These are phyloP conservation scores for Zaprionus ornatus DNA, from an alignment of 1,140 invertebrate genomes.

Conservation along the genomic window DNA sequence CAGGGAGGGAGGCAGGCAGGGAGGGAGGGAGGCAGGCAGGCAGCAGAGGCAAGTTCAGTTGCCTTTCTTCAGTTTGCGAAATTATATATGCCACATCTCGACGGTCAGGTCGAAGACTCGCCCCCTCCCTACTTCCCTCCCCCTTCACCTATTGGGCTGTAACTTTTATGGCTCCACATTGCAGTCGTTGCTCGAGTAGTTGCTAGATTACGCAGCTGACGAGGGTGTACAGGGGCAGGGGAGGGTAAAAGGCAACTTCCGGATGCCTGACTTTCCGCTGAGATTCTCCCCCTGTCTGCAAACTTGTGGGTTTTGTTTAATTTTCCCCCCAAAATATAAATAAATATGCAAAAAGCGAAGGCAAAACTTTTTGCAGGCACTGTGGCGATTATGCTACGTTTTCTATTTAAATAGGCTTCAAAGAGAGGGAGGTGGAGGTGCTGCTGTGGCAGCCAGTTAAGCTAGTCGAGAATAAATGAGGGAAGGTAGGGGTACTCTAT, in stretches of 20 bases:
- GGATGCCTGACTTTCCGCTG: constrained; percentile 40
- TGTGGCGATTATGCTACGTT: neutral
- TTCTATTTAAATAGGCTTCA: neutral
- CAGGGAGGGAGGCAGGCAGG: constrained; percentile 8
- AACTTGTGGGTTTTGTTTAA: constrained; percentile 47
- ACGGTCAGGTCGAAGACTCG: constrained; percentile 38
- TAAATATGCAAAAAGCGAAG: constrained; percentile 21
- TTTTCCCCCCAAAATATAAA: constrained; percentile 18
- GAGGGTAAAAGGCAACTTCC: constrained; percentile 30
- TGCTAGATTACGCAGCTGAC: constrained; percentile 45
- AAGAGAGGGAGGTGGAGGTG: neutral
- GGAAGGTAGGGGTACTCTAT: too few species aligned
- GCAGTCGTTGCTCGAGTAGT: constrained; percentile 46
- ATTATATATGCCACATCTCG: constrained; percentile 30
- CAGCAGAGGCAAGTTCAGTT: constrained; percentile 38
- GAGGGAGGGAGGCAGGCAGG: neutral
- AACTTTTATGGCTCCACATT: constrained; percentile 46
- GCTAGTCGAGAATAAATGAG: too few species aligned
- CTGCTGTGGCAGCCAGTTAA: neutral
- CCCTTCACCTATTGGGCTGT: constrained; percentile 37
- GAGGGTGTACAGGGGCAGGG: neutral
- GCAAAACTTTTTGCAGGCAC: constrained; percentile 27
- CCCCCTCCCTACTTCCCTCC: neutral
- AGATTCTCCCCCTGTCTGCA: constrained; percentile 30
- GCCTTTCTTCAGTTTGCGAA: constrained; percentile 29